phyloP scores from a whole-genome alignment of 2,113 vertebrate genomes.

The Lonchura striata region DNA sequence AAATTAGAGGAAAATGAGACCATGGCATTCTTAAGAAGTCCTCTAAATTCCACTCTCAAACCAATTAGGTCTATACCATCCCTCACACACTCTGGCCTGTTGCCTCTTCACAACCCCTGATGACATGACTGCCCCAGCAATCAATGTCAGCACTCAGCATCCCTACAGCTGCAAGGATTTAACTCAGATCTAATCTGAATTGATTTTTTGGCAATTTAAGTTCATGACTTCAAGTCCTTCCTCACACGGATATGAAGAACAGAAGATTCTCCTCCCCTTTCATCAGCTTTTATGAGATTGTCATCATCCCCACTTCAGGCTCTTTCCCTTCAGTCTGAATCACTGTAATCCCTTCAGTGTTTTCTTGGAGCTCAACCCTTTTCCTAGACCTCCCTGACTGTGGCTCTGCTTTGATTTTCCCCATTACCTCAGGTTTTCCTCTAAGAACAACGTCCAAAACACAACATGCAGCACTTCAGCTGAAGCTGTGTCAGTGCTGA shows the following conservation, averaged over 20 bases:
- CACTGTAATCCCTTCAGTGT: neutral
- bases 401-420: neutral
- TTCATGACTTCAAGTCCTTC: neutral
- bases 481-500: neutral
- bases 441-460: neutral
- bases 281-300: constrained; percentile 52
- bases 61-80: neutral
- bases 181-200: constrained; percentile 12
- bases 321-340: neutral
- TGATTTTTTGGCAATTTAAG: constrained; percentile 23
- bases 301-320: neutral
- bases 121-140: neutral
- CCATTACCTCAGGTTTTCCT: neutral
- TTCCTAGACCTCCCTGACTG: neutral
- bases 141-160: neutral
- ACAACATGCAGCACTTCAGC: neutral
- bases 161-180: neutral
- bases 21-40: neutral
- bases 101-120: neutral
- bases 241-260: neutral
- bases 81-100: neutral
- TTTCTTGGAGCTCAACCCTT: neutral
- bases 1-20: neutral
- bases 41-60: neutral
- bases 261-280: constrained; percentile 44